Base-by-base conservation (phyloP, 2,797 vertebrate species). In the Anabas testudineus region DNA sequence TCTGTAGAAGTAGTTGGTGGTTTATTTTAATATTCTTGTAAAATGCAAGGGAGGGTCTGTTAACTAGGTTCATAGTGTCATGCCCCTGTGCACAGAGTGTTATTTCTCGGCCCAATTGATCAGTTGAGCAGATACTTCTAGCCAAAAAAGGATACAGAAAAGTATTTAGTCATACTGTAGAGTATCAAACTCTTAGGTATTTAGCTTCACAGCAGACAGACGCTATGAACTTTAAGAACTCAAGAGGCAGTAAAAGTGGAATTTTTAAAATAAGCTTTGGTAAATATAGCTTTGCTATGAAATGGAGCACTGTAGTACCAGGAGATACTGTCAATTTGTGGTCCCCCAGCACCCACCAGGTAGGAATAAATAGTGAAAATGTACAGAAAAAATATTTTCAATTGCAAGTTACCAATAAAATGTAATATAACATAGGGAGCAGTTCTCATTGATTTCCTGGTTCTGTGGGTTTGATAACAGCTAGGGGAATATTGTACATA, bases 261-360 rank as follows among this genome's bases (percentile, higher is more conserved):
- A 67, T 67, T 72, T 67, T 60, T 46, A 21, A 21, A 46, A 7
- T 37, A 56, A 41, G 30, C 36, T 47, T 59, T 51, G 16, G 9
- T 16, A 4, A 84, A 59, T n/a, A n/a, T n/a, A n/a, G n/a, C 2
- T 68, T 62, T 74, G 30, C 72, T 57, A 32, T 67, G 19, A 84
- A 73, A 93, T 92, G 91, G 90, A 92, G 34, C 71, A 82, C 59
- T 2, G 5, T 56, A 66, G 79, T 66, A 67, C 21, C 32, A 73
- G 74, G 67, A 87, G 60, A 59, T 60, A 73, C 75, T 28, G 2
- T 57, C 42, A 59, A 14, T 55, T 84, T 53, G 21, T 47, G 65
- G 63, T 59, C 52, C 74, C 57, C 21, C 32, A 19, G 1, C 80
- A 86, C 12, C 71, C 59, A 18, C 9, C 79, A 88, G 88, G 88